A percentile compares a stretch with the other conserved stretches of the same genome.
Evolutionary conservation across 2,113 vertebrate species (phyloP).

Genomic region (Poeciliopsis turrubarensis): DNA sequence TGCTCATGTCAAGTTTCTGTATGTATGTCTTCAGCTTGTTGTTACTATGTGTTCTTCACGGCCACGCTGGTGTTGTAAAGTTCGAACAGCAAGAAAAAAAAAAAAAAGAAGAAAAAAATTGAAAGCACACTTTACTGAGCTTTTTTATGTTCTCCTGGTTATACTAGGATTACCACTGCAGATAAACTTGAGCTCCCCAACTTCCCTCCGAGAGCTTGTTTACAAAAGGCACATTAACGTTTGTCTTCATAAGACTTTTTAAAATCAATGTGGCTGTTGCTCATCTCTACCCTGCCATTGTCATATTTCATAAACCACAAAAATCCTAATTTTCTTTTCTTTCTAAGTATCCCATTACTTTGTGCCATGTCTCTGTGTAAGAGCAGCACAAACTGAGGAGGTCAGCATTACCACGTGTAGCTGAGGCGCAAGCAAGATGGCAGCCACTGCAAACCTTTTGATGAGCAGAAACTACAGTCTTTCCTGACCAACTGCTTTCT

Average conservation of each 20-base stretch:
- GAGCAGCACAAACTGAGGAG: conserved; percentile 15
- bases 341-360: conserved; percentile 9
- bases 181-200: conserved; percentile 46
- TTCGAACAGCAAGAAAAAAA: conserved; percentile 56
- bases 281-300: conserved; percentile 39
- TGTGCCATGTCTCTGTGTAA: conserved; percentile 17
- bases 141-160: conserved; percentile 29
- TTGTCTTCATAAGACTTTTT: conserved; percentile 55
- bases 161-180: conserved; percentile 24
- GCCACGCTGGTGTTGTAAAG: conserved; percentile 63
- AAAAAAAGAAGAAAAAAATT: conserved; percentile 7
- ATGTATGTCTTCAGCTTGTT: conserved; percentile 61
- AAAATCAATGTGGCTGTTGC: conserved; percentile 37
- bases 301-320: conserved; percentile 46
- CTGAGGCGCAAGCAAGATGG: not conserved
- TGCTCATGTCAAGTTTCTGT: conserved; percentile 58
- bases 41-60: conserved; percentile 47
- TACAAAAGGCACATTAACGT: conserved; percentile 65
- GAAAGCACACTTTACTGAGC: conserved; percentile 70
- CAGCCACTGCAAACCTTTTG: not conserved
- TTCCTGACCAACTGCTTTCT: conserved; percentile 46
- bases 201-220: conserved; percentile 70
- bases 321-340: conserved; percentile 15
- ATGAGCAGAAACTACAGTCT: conserved; percentile 16
- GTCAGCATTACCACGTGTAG: conserved; percentile 4